Conservation (phyloP, 2,797 vertebrate species). For the Pipistrellus kuhlii region DNA sequence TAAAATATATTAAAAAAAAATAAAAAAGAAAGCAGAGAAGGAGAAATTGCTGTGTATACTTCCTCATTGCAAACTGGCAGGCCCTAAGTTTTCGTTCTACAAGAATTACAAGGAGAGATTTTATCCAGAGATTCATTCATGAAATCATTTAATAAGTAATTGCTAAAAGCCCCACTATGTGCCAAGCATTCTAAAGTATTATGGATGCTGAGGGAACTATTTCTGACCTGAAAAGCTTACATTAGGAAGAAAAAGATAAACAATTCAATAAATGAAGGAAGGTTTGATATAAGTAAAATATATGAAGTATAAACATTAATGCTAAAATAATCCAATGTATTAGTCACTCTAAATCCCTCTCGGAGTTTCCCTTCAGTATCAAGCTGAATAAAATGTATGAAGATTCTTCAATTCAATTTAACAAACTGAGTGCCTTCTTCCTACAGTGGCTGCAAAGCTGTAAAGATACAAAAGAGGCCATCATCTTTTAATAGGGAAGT, state of each 20-base stretch:
- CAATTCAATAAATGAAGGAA: slow-evolving; percentile 44
- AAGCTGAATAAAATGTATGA: slow-evolving; percentile 37
- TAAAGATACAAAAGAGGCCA: background rate
- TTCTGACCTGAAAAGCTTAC: slow-evolving; percentile 31
- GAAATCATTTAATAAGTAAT: slow-evolving; percentile 10
- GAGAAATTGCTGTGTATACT: background rate
- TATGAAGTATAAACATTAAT: slow-evolving; percentile 21
- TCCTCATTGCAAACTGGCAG: background rate
- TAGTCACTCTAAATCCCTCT: slow-evolving; percentile 20
- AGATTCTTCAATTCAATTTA: slow-evolving; percentile 29
- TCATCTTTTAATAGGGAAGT: background rate
- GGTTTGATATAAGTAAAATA: background rate
- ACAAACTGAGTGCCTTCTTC: background rate
- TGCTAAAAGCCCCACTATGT: background rate
- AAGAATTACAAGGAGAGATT: slow-evolving; percentile 38
- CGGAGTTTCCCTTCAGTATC: slow-evolving; percentile 3
- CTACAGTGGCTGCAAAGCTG: background rate
- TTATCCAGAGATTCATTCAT: background rate
- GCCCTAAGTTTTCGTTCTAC: slow-evolving; percentile 40
- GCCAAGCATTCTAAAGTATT: slow-evolving; percentile 5
- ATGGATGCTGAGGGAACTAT: background rate
- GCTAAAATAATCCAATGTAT: slow-evolving; percentile 24
- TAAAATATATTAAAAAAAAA: too few species aligned
- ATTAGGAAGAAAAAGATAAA: slow-evolving; percentile 3
- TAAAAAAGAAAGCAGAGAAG: background rate